Base-by-base conservation (phyloP, 2,888 invertebrate species). In the Melanargia galathea region DNA sequence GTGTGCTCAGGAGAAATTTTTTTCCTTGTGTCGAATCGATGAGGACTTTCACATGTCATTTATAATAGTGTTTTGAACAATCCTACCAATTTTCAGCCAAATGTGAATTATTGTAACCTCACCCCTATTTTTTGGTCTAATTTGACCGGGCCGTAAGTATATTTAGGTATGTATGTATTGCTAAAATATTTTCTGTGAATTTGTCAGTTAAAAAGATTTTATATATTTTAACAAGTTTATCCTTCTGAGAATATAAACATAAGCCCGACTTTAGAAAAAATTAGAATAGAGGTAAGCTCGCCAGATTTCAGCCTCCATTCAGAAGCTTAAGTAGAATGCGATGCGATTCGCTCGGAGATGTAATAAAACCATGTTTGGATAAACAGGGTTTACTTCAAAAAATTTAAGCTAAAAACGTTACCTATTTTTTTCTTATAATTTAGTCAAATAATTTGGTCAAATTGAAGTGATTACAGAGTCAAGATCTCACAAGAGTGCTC, bases 281-380 rank as follows among this genome's bases (percentile, higher is more conserved):
- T 66, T 66, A 64, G 60, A 64, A 66, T 66, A 62, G 66, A 61
- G 18, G 65, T 64, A 64, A 68, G 69, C 68, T 60, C 61, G 64
- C 65, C 56, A 67, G 67, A 68, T 66, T 68, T 68, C 62, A 66
- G 62, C 57, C 64, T 64, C 67, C 62, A 69, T 69, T 67, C 60
- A 67, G 67, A 64, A 67, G 67, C 67, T 67, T 69, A 67, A 59
- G 67, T 63, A 64, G 62, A 69, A 66, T 67, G 62, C 65, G 54
- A 62, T 64, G 62, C 64, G 62, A 38, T 60, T 64, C 60, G 51
- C 64, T 24, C 55, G 61, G 48, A 63, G 56, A 65, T 61, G 64
- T 64, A 63, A 61, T 62, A 66, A 66, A 63, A 64, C 62, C 65
- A 65, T 52, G 52, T 52, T 52, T 51, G 64, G 26, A 52, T 55